Evolutionary conservation across 1,140 invertebrate genomes (phyloP).

Genomic region (Aphidius ervi): DNA sequence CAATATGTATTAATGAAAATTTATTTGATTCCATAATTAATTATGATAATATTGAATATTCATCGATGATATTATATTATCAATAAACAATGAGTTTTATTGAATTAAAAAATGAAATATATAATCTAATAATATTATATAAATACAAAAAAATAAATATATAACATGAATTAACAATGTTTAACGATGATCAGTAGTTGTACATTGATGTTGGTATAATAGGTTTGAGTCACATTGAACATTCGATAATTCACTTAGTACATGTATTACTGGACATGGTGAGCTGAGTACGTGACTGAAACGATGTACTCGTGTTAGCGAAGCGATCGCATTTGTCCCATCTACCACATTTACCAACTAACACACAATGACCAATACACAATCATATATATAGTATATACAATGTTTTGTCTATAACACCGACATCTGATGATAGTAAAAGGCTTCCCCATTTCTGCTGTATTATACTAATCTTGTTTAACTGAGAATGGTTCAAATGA

Average conservation of each 20-base stretch:
- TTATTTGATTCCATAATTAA: too few relatives aligned
- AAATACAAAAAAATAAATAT: too few relatives aligned
- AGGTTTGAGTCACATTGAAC: background rate
- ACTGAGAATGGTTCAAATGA: slow-evolving; percentile 36
- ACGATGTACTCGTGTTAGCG: slow-evolving; percentile 12
- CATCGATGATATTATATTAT: too few relatives aligned
- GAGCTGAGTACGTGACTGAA: slow-evolving; percentile 13
- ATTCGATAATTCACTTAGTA: slow-evolving; percentile 10
- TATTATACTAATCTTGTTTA: slow-evolving; percentile 45
- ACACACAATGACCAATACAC: background rate
- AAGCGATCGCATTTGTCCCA: background rate
- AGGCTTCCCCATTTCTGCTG: slow-evolving; percentile 32
- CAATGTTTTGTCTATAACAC: slow-evolving; percentile 11
- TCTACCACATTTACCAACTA: background rate
- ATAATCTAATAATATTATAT: too few relatives aligned
- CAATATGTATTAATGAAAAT: too few relatives aligned
- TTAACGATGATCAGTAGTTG: too few relatives aligned
- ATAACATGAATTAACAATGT: too few relatives aligned
- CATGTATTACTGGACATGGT: background rate
- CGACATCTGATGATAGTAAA: slow-evolving; percentile 35
- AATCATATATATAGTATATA: slow-evolving; percentile 9
- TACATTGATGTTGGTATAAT: too few relatives aligned
- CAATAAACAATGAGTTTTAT: too few relatives aligned
- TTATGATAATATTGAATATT: too few relatives aligned
- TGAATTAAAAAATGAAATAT: too few relatives aligned